phyloP scores from a whole-genome alignment of 1,140 invertebrate genomes.

The Hypothenemus hampei region DNA sequence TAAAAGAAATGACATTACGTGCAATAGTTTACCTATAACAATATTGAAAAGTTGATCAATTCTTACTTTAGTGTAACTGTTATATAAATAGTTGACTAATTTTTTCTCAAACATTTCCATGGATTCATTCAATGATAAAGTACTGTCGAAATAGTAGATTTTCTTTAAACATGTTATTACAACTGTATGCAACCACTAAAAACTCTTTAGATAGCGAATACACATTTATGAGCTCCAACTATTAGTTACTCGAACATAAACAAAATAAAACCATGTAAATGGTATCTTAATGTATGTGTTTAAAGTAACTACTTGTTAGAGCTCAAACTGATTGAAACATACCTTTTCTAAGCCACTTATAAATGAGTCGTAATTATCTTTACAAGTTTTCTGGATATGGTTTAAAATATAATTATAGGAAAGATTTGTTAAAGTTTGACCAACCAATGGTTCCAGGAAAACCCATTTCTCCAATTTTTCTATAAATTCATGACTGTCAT shows the following conservation, averaged over 20 bases:
- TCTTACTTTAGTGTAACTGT: constrained; percentile 80
- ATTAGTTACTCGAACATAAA: neutral
- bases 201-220: constrained; percentile 5
- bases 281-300: no score
- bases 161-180: constrained; percentile 77
- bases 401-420: constrained; percentile 26
- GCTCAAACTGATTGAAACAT: no score
- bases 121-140: constrained; percentile 52
- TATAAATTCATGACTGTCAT: constrained; percentile 4
- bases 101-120: constrained; percentile 70
- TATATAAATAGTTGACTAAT: constrained; percentile 79
- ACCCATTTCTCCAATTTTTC: constrained; percentile 31
- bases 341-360: constrained; percentile 29
- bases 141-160: constrained; percentile 65
- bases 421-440: constrained; percentile 28
- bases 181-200: constrained; percentile 74
- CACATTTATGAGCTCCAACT: neutral
- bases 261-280: constrained; percentile 25
- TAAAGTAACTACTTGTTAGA: no score
- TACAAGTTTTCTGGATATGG: constrained; percentile 31
- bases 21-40: constrained; percentile 69
- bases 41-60: constrained; percentile 94
- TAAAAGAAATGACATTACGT: neutral
- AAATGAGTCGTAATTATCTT: constrained; percentile 31
- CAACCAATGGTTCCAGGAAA: constrained; percentile 28